Evolutionary conservation across 2,797 vertebrate genomes (phyloP).

Genomic region (Ptychadena robeensis): DNA sequence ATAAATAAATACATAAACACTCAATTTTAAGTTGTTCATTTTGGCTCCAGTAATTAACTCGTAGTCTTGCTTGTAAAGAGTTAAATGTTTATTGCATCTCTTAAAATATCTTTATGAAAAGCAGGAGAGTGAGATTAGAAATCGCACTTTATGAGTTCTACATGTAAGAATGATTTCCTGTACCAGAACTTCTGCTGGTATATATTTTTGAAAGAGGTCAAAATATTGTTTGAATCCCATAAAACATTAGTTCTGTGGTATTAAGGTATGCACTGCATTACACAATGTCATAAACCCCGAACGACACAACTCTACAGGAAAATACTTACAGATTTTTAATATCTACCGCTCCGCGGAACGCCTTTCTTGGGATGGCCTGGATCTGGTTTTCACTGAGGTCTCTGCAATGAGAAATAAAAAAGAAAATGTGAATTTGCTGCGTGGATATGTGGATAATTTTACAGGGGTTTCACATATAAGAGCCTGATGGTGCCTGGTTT

Average conservation of each 20-base stretch:
- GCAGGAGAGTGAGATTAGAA: conserved; percentile 10
- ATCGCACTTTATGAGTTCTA: conserved; percentile 9
- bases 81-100: conserved; percentile 43
- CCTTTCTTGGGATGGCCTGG: conserved; percentile 95
- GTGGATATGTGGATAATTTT: not conserved
- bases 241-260: conserved; percentile 50
- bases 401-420: conserved; percentile 70
- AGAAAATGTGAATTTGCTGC: conserved; percentile 11
- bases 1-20: no score
- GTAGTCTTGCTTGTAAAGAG: conserved; percentile 1
- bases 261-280: conserved; percentile 50
- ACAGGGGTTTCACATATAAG: not conserved
- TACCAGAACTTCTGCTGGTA: conserved; percentile 44
- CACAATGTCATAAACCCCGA: conserved; percentile 50
- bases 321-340: conserved; percentile 97
- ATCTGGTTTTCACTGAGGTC: conserved; percentile 99
- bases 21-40: not conserved
- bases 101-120: conserved; percentile 34
- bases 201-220: conserved; percentile 45
- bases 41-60: conserved; percentile 2
- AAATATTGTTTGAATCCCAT: conserved; percentile 42
- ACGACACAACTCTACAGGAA: conserved; percentile 43
- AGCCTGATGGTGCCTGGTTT: not conserved
- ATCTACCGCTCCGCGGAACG: conserved; percentile 95
- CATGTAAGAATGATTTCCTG: conserved; percentile 50